A percentile compares a stretch with the other conserved stretches of the same genome.
These are phyloP conservation scores for Drosophila suzukii DNA, from an alignment of 1,140 invertebrate genomes.

Conservation along the genomic window DNA sequence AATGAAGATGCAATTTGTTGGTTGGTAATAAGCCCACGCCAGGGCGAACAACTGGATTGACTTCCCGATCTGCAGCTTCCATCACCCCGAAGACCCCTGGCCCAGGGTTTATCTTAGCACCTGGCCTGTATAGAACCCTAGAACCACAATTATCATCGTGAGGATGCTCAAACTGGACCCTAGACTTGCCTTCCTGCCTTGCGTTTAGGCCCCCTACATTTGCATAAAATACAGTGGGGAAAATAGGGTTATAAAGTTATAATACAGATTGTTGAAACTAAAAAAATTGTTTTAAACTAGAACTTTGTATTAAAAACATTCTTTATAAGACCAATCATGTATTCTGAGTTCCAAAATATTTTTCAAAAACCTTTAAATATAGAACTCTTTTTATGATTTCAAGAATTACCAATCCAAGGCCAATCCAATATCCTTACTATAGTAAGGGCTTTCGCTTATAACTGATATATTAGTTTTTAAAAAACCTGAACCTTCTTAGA, in stretches of 20 bases:
- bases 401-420: too few relatives aligned
- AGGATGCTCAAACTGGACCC: constrained; percentile 64
- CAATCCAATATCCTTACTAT: too few relatives aligned
- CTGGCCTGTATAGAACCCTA: constrained; percentile 62
- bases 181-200: constrained; percentile 44
- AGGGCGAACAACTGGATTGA: constrained; percentile 47
- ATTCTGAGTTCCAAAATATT: too few relatives aligned
- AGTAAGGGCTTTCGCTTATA: too few relatives aligned
- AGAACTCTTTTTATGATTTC: too few relatives aligned
- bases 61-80: constrained; percentile 31
- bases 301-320: too few relatives aligned
- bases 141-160: constrained; percentile 28
- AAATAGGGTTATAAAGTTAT: neutral
- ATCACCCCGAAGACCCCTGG: neutral
- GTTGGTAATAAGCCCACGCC: constrained; percentile 71
- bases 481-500: too few relatives aligned
- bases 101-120: constrained; percentile 47
- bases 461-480: too few relatives aligned
- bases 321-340: too few relatives aligned
- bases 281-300: too few relatives aligned
- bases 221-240: constrained; percentile 25
- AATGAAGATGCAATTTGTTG: constrained; percentile 61
- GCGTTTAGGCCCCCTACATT: constrained; percentile 22
- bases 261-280: too few relatives aligned
- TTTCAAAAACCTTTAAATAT: too few relatives aligned